Conservation (phyloP, 2,888 invertebrate species). For the Graphium colonna region DNA sequence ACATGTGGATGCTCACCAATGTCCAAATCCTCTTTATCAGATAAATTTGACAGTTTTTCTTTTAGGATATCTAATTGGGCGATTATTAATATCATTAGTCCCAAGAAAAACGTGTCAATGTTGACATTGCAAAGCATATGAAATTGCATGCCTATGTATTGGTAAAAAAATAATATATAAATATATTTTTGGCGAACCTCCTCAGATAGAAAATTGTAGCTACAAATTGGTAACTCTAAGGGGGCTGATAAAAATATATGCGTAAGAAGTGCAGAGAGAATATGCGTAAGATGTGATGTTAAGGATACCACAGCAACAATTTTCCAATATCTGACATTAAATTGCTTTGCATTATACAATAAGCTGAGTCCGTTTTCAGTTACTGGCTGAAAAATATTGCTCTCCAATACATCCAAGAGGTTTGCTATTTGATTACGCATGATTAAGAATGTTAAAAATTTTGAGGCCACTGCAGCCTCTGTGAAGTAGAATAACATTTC, state of each 20-base stretch:
- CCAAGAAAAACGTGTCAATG: constrained; percentile 52
- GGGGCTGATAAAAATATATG: constrained; percentile 38
- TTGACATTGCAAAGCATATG: constrained; percentile 48
- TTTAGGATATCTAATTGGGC: constrained; percentile 57
- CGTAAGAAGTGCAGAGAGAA: constrained; percentile 37
- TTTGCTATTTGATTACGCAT: constrained; percentile 37
- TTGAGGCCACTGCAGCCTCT: constrained; percentile 40
- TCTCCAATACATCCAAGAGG: constrained; percentile 42
- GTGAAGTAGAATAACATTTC: constrained; percentile 54
- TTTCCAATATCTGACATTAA: constrained; percentile 45
- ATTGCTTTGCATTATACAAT: constrained; percentile 42
- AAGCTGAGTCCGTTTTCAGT: constrained; percentile 36
- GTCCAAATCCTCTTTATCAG: constrained; percentile 23
- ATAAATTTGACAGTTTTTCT: constrained; percentile 42
- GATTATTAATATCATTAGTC: constrained; percentile 47
- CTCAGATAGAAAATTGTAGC: constrained; percentile 49
- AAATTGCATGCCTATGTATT: constrained; percentile 46
- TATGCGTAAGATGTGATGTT: constrained; percentile 36
- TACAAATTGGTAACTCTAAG: constrained; percentile 42
- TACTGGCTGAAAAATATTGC: constrained; percentile 45
- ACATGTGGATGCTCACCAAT: not conserved
- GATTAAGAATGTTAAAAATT: constrained; percentile 45
- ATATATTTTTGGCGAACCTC: constrained; percentile 35
- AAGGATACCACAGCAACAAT: constrained; percentile 38
- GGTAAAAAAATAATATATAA: constrained; percentile 51